A percentile compares a stretch with the other conserved stretches of the same genome.
phyloP scores from a whole-genome alignment of 2,113 vertebrate genomes.

The Jacana jacana region DNA sequence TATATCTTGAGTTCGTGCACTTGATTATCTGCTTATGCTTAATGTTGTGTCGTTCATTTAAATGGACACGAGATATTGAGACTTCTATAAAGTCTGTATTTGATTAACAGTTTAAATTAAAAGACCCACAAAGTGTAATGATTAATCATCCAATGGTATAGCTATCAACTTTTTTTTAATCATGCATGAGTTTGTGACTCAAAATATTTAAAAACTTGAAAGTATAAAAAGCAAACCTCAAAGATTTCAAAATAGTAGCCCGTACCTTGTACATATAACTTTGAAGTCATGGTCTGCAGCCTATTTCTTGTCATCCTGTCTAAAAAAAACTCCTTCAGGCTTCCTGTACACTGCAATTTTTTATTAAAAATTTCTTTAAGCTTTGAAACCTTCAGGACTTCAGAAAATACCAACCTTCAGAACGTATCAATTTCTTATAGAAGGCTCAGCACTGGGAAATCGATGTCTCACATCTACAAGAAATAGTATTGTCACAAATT shows the following conservation, averaged over 20 bases:
- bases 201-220: background rate
- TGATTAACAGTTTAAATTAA: background rate
- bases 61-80: background rate
- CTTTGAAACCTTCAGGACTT: conserved; percentile 1
- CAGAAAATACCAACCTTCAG: background rate
- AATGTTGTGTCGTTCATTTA: background rate
- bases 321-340: background rate
- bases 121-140: background rate
- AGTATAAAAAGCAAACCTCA: background rate
- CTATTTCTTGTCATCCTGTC: background rate
- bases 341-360: background rate
- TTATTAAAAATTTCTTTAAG: conserved; percentile 27
- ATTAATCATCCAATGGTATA: background rate
- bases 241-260: background rate
- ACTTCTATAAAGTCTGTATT: background rate
- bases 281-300: background rate
- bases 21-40: background rate
- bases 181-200: background rate
- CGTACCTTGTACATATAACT: background rate
- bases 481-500: background rate
- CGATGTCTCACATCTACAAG: conserved; percentile 8
- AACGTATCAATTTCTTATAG: background rate
- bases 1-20: background rate
- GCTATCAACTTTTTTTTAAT: background rate
- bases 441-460: background rate